Percentiles rank a stretch among this genome's conserved stretches.
phyloP scores from a whole-genome alignment of 2,888 invertebrate species.

The Lagria hirta region DNA sequence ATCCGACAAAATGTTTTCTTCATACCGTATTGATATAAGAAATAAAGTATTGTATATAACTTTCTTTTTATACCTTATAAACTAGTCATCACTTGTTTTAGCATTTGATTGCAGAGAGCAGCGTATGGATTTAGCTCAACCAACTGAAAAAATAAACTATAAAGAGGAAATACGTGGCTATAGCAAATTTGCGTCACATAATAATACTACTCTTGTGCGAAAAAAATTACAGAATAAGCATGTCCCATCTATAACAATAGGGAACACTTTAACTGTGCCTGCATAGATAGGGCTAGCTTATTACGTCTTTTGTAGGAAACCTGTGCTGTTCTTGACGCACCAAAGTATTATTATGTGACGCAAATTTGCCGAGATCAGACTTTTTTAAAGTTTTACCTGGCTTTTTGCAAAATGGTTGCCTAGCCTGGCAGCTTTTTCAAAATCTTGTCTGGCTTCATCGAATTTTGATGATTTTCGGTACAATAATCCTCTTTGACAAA shows the following conservation, averaged over 20 bases:
- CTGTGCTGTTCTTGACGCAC: too few species aligned
- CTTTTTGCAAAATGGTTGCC: constrained; percentile 88
- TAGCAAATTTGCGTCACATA: too few species aligned
- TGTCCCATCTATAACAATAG: too few species aligned
- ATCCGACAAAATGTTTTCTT: constrained; percentile 24
- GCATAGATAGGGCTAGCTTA: too few species aligned
- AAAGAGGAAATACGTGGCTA: constrained; percentile 1
- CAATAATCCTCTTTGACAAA: constrained; percentile 82
- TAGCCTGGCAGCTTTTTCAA: constrained; percentile 75
- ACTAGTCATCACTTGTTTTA: constrained; percentile 71
- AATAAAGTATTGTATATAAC: constrained; percentile 37
- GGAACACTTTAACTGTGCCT: too few species aligned
- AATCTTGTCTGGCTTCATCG: constrained; percentile 73
- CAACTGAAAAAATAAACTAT: constrained; percentile 61
- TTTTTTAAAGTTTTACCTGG: constrained; percentile 55
- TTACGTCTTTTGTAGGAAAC: too few species aligned
- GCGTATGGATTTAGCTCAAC: constrained; percentile 92
- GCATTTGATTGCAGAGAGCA: constrained; percentile 93
- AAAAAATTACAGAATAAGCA: too few species aligned
- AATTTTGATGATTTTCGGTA: constrained; percentile 67
- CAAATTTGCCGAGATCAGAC: too few species aligned
- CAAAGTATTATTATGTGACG: too few species aligned
- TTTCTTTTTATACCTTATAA: constrained; percentile 31
- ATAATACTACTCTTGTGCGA: too few species aligned
- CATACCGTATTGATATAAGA: constrained; percentile 32